A percentile compares a stretch with the other conserved stretches of the same genome.
Evolutionary conservation across 2,113 vertebrate genomes (phyloP).

Genomic region (Genyomyrus donnyi): DNA sequence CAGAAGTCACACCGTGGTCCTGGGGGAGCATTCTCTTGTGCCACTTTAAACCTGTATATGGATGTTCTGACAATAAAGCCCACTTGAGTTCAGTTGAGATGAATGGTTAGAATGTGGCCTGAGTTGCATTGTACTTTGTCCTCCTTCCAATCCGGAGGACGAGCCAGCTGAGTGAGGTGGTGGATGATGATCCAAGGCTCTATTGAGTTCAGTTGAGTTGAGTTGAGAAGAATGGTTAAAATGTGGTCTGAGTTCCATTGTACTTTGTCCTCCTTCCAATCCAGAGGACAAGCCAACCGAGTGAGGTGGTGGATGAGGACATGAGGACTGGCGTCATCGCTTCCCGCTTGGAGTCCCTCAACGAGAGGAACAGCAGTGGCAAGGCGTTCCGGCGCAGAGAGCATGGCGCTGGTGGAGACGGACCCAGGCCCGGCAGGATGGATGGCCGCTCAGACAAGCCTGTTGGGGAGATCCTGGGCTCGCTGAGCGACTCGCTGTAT

Average conservation of each 20-base stretch:
- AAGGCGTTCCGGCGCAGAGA: constrained; percentile 57
- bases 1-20: neutral
- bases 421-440: constrained; percentile 42
- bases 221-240: neutral
- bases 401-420: constrained; percentile 46
- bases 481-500: constrained; percentile 78
- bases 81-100: neutral
- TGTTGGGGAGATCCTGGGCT: constrained; percentile 61
- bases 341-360: constrained; percentile 74
- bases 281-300: constrained; percentile 68
- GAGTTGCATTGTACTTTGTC: neutral
- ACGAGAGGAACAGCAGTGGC: constrained; percentile 64
- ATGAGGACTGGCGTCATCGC: constrained; percentile 53
- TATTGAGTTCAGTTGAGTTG: neutral
- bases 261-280: constrained; percentile 6
- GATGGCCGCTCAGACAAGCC: constrained; percentile 55
- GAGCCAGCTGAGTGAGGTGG: constrained; percentile 62
- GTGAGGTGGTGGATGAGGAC: constrained; percentile 57
- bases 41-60: neutral
- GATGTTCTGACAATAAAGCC: neutral
- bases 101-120: neutral
- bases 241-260: neutral
- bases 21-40: neutral
- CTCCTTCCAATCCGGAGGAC: constrained; percentile 58
- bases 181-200: constrained; percentile 47